These are phyloP conservation scores for Podocnemis expansa DNA, from an alignment of 2,113 vertebrate genomes.

Conservation along the genomic window DNA sequence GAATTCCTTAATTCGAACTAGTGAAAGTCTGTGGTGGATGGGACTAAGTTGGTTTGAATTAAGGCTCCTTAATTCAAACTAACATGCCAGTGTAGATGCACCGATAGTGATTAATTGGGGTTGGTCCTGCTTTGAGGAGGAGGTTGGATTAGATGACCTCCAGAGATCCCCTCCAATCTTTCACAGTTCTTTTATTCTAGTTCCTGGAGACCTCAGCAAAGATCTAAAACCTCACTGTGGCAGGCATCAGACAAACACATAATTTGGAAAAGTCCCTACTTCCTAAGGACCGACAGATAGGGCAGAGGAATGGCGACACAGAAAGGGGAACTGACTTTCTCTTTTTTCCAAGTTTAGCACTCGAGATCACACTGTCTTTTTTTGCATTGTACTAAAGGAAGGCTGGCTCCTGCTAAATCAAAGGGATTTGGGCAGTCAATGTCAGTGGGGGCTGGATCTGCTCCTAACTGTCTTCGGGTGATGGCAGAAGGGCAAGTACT, in stretches of 20 bases:
- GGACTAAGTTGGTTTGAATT: too few species aligned
- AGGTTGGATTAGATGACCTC: too few species aligned
- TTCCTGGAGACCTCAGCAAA: background rate
- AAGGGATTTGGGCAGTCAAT: background rate
- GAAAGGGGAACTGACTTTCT: background rate
- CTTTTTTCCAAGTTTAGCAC: background rate
- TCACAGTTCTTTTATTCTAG: background rate
- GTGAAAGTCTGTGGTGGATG: too few species aligned
- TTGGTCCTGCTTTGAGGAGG: too few species aligned
- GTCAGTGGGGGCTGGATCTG: background rate
- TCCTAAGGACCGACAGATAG: background rate
- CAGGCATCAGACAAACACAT: background rate
- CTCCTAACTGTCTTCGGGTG: background rate
- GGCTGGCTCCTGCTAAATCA: background rate
- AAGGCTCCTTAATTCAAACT: too few species aligned
- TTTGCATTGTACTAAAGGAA: background rate
- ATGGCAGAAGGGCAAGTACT: background rate
- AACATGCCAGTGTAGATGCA: too few species aligned
- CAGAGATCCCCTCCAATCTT: too few species aligned
- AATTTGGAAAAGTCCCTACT: background rate
- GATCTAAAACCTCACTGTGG: too few species aligned
- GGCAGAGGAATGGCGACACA: background rate
- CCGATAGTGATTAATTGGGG: too few species aligned
- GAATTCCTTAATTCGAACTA: too few species aligned
- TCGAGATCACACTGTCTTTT: background rate